Evolutionary conservation across 2,113 vertebrate genomes (phyloP), one percentile per base, ranked within the genome.

Genomic region (Strix aluco): DNA sequence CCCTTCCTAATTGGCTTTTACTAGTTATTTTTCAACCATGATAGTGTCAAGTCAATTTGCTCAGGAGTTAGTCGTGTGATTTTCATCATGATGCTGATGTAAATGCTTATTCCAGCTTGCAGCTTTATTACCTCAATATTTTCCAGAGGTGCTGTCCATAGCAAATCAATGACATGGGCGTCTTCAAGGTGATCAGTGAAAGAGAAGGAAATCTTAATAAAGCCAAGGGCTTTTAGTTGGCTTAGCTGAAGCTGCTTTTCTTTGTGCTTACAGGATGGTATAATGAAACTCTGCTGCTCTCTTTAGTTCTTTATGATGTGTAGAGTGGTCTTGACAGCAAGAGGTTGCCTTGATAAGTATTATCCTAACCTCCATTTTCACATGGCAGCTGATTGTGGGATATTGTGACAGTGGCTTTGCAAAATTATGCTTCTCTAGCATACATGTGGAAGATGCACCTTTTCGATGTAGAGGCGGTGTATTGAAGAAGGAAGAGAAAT

Each of bases 21-120:
- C 44, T 71, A 61, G 74, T 58, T 85, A 36, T 88, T 96, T 96
- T 95, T 92, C 55, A 74, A 74, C 79, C 85, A 79, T 34, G 52
- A 26, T 82, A 30, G 46, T 82, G 95, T 95, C 93, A 92, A 92
- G 79, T 86, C 73, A 78, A 38, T 96, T 95, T 91, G 74, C 78
- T 81, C 23, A 52, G 81, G 67, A 95, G 81, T 95, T 17, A 9
- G 46, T 92, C 71, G 46, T 92, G 91, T 89, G 78, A 71, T 88
- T 88, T 89, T 91, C 66, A 79, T 84, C n/a, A 11, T 8, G 36
- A 34, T 51, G 74, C 63, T 94, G 92, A 67, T 49, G n/a, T 67
- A 93, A 95, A 94, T 7, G 2, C 23, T 94, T 88, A 15, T 73
- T 81, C 83, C 11, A 66, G 49, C 73, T 62, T 92, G 55, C 75